Evolutionary conservation across 2,797 vertebrate genomes (phyloP).

Genomic region (Oreortyx pictus): DNA sequence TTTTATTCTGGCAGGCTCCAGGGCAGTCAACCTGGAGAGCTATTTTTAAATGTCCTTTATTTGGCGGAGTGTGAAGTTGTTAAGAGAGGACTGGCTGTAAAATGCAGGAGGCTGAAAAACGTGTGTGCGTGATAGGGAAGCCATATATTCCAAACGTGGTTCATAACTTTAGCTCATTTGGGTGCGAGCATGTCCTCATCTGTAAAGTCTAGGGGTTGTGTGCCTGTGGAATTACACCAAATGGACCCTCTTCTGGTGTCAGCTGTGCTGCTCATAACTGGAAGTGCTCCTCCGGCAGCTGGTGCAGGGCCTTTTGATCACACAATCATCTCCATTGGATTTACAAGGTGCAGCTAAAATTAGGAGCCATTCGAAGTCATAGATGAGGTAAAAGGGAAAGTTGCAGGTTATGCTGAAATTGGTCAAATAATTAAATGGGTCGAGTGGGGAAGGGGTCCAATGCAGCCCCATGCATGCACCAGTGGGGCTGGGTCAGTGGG

Average conservation of each 20-base stretch:
- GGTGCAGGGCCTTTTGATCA: constrained; percentile 2
- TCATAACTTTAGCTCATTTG: not conserved
- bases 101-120: not conserved
- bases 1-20: not conserved
- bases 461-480: not conserved
- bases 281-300: not conserved
- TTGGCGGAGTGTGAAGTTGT: not conserved
- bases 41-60: not conserved
- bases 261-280: not conserved
- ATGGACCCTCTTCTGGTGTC: not conserved
- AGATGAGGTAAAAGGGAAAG: constrained; percentile 32
- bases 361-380: constrained; percentile 1
- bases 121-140: fast-evolving
- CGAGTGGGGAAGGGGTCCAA: not conserved
- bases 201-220: not conserved
- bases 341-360: constrained; percentile 53
- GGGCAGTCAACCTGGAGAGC: not conserved
- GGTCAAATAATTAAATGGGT: constrained; percentile 54
- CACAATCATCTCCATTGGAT: constrained; percentile 16
- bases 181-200: not conserved
- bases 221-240: not conserved
- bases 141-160: fast-evolving
- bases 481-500: not conserved
- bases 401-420: not conserved
- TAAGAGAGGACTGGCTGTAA: not conserved